Conservation (phyloP, 2,797 vertebrate species). For the Microctenopoma steveboyesi region DNA sequence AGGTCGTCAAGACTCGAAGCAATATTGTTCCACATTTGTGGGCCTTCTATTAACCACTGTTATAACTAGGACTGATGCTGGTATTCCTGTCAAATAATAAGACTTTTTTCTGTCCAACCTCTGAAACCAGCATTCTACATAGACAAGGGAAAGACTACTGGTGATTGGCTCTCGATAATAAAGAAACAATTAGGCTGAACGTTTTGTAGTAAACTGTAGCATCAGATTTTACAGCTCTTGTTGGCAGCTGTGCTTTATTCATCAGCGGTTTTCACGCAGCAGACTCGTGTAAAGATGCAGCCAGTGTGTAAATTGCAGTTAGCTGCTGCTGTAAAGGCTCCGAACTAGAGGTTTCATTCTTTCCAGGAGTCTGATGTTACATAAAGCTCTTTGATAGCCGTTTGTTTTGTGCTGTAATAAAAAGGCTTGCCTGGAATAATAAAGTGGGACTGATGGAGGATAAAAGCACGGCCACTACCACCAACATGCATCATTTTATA, state of each 20-base stretch:
- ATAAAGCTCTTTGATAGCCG: background rate
- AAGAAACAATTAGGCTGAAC: background rate
- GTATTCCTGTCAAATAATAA: background rate
- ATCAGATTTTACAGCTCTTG: background rate
- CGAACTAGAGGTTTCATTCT: background rate
- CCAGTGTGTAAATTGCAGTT: background rate
- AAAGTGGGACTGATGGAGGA: conserved; percentile 8
- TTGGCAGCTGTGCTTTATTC: conserved; percentile 2
- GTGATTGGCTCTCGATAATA: background rate
- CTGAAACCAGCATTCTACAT: too few species aligned
- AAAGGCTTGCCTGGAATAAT: conserved; percentile 1
- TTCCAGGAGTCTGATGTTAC: background rate
- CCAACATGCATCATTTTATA: conserved; percentile 1
- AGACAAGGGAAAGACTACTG: too few species aligned
- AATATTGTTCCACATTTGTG: too few species aligned
- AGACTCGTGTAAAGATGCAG: conserved; percentile 2
- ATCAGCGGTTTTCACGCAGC: background rate
- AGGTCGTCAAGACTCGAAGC: too few species aligned
- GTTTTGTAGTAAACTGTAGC: background rate
- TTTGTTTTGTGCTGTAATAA: conserved; percentile 20
- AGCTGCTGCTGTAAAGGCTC: background rate
- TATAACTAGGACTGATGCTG: too few species aligned
- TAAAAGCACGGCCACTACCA: conserved; percentile 7
- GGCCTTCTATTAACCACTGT: too few species aligned
- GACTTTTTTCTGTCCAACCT: too few species aligned